phyloP scores from a whole-genome alignment of 2,888 invertebrate species.

The Perdita meconis region DNA sequence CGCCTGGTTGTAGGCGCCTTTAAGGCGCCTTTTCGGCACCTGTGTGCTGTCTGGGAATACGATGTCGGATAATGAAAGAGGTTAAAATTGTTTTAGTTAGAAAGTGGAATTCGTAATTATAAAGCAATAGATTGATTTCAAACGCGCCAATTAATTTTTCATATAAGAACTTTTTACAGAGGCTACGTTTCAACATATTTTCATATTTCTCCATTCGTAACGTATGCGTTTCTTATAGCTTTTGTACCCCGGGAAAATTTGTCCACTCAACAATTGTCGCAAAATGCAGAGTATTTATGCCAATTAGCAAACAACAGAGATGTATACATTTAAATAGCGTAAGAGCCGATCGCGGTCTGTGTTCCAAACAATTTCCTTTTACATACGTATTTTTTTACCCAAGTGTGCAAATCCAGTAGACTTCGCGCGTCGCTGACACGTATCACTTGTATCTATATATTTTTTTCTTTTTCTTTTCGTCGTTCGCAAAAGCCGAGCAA shows the following conservation, averaged over 20 bases:
- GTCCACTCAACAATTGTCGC: slow-evolving; percentile 80
- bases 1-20: too few relatives aligned
- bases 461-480: too few relatives aligned
- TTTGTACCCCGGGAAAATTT: slow-evolving; percentile 68
- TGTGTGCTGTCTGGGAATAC: too few relatives aligned
- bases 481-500: slow-evolving; percentile 1
- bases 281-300: slow-evolving; percentile 82
- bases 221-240: slow-evolving; percentile 76
- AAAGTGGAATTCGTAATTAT: slow-evolving; percentile 50
- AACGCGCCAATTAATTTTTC: slow-evolving; percentile 60
- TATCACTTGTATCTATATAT: not conserved
- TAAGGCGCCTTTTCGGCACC: too few relatives aligned
- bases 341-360: slow-evolving; percentile 79
- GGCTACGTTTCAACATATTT: slow-evolving; percentile 62
- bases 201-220: slow-evolving; percentile 62
- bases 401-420: slow-evolving; percentile 6
- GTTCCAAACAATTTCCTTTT: slow-evolving; percentile 72
- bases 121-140: slow-evolving; percentile 51
- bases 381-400: not conserved
- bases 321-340: slow-evolving; percentile 83
- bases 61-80: slow-evolving; percentile 39
- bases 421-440: not conserved
- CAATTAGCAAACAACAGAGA: slow-evolving; percentile 83
- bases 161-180: slow-evolving; percentile 51
- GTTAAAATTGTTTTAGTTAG: slow-evolving; percentile 36